Evolutionary conservation across 2,113 vertebrate species (phyloP).

Genomic region (Tetraodon nigroviridis): DNA sequence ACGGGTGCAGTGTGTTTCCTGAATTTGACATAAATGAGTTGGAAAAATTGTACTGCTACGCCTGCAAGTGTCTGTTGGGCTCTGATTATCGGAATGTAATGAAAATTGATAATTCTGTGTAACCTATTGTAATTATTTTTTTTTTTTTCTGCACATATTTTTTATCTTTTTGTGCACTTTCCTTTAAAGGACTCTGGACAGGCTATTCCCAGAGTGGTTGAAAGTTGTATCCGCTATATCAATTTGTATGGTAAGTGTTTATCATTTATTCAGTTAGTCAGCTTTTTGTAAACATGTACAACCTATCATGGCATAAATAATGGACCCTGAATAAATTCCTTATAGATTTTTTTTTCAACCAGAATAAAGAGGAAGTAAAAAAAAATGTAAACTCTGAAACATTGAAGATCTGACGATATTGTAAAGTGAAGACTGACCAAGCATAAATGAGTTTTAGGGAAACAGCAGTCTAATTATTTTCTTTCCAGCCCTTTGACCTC

Average conservation of each 20-base stretch:
- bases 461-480: conserved; percentile 38
- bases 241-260: conserved; percentile 90
- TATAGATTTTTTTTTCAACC: not conserved
- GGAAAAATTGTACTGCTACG: no score
- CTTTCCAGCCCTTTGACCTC: conserved; percentile 40
- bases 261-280: no score
- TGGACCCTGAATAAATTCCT: conserved; percentile 1
- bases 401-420: not conserved
- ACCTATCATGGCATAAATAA: not conserved
- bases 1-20: not conserved
- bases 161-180: conserved; percentile 27
- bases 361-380: not conserved
- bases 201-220: conserved; percentile 92
- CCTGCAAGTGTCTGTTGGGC: conserved; percentile 16
- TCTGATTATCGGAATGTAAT: conserved; percentile 12
- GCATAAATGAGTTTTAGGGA: conserved; percentile 14
- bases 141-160: not conserved
- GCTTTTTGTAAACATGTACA: not conserved
- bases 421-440: not conserved
- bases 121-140: not conserved
- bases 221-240: conserved; percentile 97
- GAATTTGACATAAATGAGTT: not conserved
- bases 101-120: not conserved
- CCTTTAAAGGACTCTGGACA: conserved; percentile 88
- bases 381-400: not conserved